Conservation (phyloP, 2,888 invertebrate species). For the Gryllus longicercus region DNA sequence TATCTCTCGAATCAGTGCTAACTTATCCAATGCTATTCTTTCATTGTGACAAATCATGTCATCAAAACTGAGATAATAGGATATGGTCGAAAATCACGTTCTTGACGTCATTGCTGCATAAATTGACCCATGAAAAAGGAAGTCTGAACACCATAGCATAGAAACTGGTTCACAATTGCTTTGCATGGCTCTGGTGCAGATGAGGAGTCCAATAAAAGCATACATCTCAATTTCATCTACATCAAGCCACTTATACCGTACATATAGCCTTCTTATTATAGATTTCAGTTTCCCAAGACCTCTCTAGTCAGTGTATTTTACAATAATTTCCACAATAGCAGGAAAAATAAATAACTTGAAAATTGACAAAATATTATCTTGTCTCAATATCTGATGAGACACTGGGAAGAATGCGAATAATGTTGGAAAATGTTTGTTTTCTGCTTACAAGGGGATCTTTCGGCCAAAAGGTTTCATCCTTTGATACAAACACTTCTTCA, state of each 20-base stretch:
- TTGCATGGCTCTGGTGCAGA: not conserved
- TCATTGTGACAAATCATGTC: too few species aligned
- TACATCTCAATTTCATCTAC: not conserved
- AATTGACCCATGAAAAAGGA: not conserved
- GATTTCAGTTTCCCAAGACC: not conserved
- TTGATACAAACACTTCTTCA: too few species aligned
- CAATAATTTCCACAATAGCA: not conserved
- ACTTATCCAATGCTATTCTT: too few species aligned
- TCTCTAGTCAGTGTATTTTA: not conserved
- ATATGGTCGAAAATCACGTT: not conserved
- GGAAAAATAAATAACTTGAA: slow-evolving; percentile 12
- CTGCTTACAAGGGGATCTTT: too few species aligned
- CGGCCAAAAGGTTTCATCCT: too few species aligned
- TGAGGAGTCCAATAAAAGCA: not conserved
- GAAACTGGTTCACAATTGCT: slow-evolving; percentile 11
- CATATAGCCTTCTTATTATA: not conserved
- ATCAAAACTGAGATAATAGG: too few species aligned
- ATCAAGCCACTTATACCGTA: not conserved
- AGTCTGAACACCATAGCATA: not conserved
- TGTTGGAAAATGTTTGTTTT: too few species aligned
- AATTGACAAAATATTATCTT: not conserved
- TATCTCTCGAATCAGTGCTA: too few species aligned
- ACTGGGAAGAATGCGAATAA: too few species aligned
- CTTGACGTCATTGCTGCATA: not conserved
- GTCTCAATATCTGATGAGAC: not conserved